Evolutionary conservation across 2,797 vertebrate genomes (phyloP).

Genomic region (Pterois miles): DNA sequence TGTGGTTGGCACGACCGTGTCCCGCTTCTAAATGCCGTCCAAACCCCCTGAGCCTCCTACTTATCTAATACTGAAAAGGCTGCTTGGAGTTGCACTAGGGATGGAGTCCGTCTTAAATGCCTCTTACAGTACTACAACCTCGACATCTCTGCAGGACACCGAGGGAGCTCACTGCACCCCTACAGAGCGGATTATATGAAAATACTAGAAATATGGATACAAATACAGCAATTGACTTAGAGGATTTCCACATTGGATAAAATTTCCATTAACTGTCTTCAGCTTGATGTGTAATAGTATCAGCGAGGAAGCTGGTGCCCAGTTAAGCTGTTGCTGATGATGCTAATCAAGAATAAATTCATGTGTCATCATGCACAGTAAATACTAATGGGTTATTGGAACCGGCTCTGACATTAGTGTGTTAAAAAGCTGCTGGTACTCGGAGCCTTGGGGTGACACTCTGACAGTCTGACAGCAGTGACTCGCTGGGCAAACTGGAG

Average conservation of each 20-base stretch:
- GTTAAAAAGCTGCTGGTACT: slow-evolving; percentile 45
- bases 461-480: slow-evolving; percentile 47
- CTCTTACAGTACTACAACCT: slow-evolving; percentile 51
- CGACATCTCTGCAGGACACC: slow-evolving; percentile 31
- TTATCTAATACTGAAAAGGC: slow-evolving; percentile 47
- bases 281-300: slow-evolving; percentile 36
- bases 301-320: slow-evolving; percentile 15
- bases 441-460: slow-evolving; percentile 10
- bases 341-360: slow-evolving; percentile 27
- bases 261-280: slow-evolving; percentile 24
- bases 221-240: slow-evolving; percentile 34
- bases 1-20: slow-evolving; percentile 44
- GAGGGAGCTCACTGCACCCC: slow-evolving; percentile 16
- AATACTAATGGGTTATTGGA: slow-evolving; percentile 44
- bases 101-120: slow-evolving; percentile 40
- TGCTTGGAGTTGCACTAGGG: slow-evolving; percentile 27
- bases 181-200: slow-evolving; percentile 21
- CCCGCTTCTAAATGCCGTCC: slow-evolving; percentile 50
- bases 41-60: slow-evolving; percentile 44
- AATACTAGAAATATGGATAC: slow-evolving; percentile 27
- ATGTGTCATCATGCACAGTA: slow-evolving; percentile 17
- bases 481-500: slow-evolving; percentile 36
- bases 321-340: slow-evolving; percentile 28
- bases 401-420: slow-evolving; percentile 27
- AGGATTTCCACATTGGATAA: slow-evolving; percentile 44